phyloP scores from a whole-genome alignment of 1,140 invertebrate genomes.

The Cryptotermes secundus region DNA sequence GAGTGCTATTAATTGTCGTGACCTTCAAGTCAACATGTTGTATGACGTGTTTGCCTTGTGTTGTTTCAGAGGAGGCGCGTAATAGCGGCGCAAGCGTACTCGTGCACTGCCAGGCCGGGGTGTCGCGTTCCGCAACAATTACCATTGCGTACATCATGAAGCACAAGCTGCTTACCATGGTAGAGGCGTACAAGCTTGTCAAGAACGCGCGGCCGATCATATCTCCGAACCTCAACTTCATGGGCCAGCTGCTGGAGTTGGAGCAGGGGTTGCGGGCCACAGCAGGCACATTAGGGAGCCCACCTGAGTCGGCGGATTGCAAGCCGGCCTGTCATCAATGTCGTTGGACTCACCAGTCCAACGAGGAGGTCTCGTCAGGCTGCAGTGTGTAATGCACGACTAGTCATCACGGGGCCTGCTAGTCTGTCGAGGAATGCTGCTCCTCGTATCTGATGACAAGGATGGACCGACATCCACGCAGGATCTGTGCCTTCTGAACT shows the following conservation, averaged over 20 bases:
- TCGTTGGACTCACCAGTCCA: conserved; percentile 54
- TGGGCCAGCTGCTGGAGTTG: conserved; percentile 89
- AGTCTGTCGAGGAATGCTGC: neutral
- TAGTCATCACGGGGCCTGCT: conserved; percentile 33
- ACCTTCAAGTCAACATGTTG: no score
- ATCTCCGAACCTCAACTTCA: conserved; percentile 96
- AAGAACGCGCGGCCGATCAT: conserved; percentile 86
- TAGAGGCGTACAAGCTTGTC: conserved; percentile 87
- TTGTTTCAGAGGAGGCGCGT: conserved; percentile 79
- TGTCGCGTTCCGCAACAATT: conserved; percentile 91
- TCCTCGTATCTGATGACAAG: neutral
- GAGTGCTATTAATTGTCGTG: no score
- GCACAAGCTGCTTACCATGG: conserved; percentile 79
- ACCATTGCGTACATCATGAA: conserved; percentile 95
- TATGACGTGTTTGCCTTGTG: no score
- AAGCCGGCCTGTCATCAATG: conserved; percentile 52
- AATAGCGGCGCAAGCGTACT: conserved; percentile 76
- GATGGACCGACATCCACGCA: neutral
- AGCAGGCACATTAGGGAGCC: conserved; percentile 31
- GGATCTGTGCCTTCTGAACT: neutral
- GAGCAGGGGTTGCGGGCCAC: conserved; percentile 64
- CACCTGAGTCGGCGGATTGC: conserved; percentile 40
- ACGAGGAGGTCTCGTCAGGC: conserved; percentile 54
- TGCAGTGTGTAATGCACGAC: conserved; percentile 48
- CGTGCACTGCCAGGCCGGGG: conserved; percentile 93